These are phyloP conservation scores for Drosophila ambigua DNA, from an alignment of 1,140 invertebrate species.

Conservation along the genomic window DNA sequence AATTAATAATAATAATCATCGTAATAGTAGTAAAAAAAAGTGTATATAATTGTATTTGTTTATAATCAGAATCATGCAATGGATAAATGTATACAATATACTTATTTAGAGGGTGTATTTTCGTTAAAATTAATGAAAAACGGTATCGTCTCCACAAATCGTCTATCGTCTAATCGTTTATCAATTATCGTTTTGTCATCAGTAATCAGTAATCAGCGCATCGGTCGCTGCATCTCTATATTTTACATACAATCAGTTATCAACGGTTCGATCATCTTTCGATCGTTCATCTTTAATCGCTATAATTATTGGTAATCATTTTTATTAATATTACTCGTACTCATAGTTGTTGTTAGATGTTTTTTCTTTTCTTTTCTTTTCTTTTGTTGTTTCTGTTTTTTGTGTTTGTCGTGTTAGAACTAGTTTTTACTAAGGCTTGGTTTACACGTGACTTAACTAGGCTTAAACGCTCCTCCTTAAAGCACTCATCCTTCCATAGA, in stretches of 20 bases:
- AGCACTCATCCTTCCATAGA: no score
- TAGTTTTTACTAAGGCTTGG: slow-evolving; percentile 81
- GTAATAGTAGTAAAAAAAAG: slow-evolving; percentile 64
- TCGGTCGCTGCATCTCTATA: slow-evolving; percentile 34
- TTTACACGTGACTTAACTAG: slow-evolving; percentile 78
- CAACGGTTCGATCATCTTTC: slow-evolving; percentile 31
- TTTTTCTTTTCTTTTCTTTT: slow-evolving; percentile 28
- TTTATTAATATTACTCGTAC: slow-evolving; percentile 31
- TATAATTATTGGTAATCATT: slow-evolving; percentile 55
- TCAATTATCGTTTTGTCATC: no score
- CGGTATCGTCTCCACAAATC: slow-evolving; percentile 53
- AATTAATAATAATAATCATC: slow-evolving; percentile 61
- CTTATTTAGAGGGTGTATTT: slow-evolving; percentile 3
- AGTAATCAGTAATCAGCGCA: no score
- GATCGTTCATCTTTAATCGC: slow-evolving; percentile 22
- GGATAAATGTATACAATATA: slow-evolving; percentile 8
- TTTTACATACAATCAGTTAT: slow-evolving; percentile 72
- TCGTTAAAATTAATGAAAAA: slow-evolving; percentile 48
- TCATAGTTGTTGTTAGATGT: slow-evolving; percentile 8
- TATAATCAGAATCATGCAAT: slow-evolving; percentile 26
- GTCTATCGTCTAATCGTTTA: slow-evolving; percentile 10
- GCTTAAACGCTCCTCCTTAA: slow-evolving; percentile 7
- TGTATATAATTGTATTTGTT: slow-evolving; percentile 43
- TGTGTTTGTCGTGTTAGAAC: slow-evolving; percentile 58
- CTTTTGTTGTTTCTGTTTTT: slow-evolving; percentile 5